These are phyloP conservation scores for Drosophila miranda DNA, from an alignment of 1,140 invertebrate genomes.

Conservation along the genomic window DNA sequence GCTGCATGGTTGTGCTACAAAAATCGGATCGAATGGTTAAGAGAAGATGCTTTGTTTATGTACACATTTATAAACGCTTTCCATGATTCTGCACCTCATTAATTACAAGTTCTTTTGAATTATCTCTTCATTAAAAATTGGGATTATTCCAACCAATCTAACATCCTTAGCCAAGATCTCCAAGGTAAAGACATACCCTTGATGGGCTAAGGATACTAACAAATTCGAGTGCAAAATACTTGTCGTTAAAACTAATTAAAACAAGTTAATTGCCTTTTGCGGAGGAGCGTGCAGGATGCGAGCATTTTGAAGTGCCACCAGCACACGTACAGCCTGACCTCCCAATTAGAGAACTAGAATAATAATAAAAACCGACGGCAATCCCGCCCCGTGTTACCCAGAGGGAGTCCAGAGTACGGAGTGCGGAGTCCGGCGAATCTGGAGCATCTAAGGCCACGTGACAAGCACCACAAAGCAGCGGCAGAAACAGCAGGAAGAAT, in stretches of 20 bases:
- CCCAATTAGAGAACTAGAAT: slow-evolving; percentile 45
- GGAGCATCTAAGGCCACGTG: slow-evolving; percentile 42
- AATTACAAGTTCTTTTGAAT: too few relatives aligned
- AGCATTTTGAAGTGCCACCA: slow-evolving; percentile 41
- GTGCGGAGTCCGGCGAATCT: slow-evolving; percentile 1
- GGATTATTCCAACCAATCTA: too few relatives aligned
- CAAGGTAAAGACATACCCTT: neutral
- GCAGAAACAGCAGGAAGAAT: slow-evolving; percentile 17
- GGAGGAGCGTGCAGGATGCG: slow-evolving; percentile 46
- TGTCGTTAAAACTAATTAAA: slow-evolving; percentile 62
- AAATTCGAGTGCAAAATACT: slow-evolving; percentile 53
- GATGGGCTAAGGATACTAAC: slow-evolving; percentile 20
- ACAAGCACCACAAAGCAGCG: slow-evolving; percentile 30
- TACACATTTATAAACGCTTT: too few relatives aligned
- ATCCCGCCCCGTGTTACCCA: slow-evolving; percentile 10
- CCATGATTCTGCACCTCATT: too few relatives aligned
- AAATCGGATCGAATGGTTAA: too few relatives aligned
- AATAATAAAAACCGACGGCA: slow-evolving; percentile 16
- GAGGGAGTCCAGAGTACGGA: neutral
- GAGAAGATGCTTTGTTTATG: too few relatives aligned
- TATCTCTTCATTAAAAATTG: too few relatives aligned
- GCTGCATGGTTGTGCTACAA: neutral
- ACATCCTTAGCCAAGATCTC: too few relatives aligned
- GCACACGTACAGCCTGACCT: slow-evolving; percentile 34
- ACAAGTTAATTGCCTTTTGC: slow-evolving; percentile 51